A percentile compares a stretch with the other conserved stretches of the same genome.
These are phyloP conservation scores for Tachycineta bicolor DNA, from an alignment of 2,113 vertebrate species.

Conservation along the genomic window DNA sequence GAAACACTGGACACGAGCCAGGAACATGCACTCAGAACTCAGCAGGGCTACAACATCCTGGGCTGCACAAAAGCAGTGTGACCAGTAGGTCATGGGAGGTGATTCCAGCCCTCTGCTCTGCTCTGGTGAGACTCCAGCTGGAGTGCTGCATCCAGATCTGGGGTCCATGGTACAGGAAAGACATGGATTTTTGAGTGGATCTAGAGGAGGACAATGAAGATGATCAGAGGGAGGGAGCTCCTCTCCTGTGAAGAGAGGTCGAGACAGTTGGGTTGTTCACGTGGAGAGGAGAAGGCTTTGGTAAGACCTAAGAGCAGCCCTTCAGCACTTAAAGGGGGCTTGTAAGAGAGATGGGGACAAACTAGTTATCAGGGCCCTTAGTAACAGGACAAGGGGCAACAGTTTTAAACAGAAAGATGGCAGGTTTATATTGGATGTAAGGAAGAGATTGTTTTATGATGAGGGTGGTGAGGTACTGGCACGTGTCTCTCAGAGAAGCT, in stretches of 20 bases:
- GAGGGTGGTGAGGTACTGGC: neutral
- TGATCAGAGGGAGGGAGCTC: neutral
- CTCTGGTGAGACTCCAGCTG: neutral
- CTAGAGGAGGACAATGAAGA: neutral
- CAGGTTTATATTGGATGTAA: neutral
- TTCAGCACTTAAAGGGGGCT: neutral
- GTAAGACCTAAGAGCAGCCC: neutral
- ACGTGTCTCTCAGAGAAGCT: neutral
- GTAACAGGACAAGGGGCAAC: neutral
- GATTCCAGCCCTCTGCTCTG: neutral
- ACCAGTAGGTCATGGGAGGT: neutral
- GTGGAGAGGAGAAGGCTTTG: neutral
- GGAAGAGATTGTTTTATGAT: neutral
- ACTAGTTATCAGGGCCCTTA: neutral
- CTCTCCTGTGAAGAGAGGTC: neutral
- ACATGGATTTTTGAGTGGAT: neutral
- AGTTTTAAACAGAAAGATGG: neutral
- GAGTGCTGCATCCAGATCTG: neutral
- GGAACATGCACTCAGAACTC: fast-evolving
- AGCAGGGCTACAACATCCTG: fast-evolving
- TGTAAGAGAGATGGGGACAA: neutral
- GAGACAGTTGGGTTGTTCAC: neutral
- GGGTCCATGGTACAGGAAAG: neutral
- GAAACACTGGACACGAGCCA: neutral
- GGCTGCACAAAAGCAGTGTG: neutral